These are phyloP conservation scores for Odontomachus brunneus DNA, from an alignment of 1,140 invertebrate species.

Conservation along the genomic window DNA sequence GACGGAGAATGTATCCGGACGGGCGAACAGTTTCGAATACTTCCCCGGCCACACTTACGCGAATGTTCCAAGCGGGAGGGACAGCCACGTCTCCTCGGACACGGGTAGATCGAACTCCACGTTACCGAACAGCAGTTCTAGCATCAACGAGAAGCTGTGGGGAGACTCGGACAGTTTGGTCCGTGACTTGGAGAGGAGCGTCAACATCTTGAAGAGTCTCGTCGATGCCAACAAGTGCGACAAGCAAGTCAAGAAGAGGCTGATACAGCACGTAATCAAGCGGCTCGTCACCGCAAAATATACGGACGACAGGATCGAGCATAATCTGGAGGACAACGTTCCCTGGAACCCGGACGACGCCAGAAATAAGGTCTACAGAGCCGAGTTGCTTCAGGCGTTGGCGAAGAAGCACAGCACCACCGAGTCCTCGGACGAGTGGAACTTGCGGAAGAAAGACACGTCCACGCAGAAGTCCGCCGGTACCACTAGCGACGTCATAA, in stretches of 20 bases:
- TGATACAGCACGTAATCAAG: constrained; percentile 84
- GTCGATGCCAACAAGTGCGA: constrained; percentile 83
- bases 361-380: constrained; percentile 80
- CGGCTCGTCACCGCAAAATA: constrained; percentile 83
- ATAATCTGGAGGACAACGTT: constrained; percentile 81
- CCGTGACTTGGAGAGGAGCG: constrained; percentile 83
- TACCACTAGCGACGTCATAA: constrained; percentile 66
- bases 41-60: constrained; percentile 85
- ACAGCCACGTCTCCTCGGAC: constrained; percentile 78
- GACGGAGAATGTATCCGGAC: constrained; percentile 78
- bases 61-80: constrained; percentile 77
- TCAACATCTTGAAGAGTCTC: constrained; percentile 83
- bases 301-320: constrained; percentile 82
- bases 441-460: constrained; percentile 68
- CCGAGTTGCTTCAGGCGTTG: constrained; percentile 80
- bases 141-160: constrained; percentile 84
- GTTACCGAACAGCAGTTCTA: constrained; percentile 83
- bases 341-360: constrained; percentile 83
- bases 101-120: constrained; percentile 81
- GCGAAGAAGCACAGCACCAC: constrained; percentile 81
- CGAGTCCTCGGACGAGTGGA: constrained; percentile 82
- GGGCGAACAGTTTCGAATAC: constrained; percentile 86
- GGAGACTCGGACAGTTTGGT: constrained; percentile 82
- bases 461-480: constrained; percentile 64
- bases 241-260: constrained; percentile 81